Evolutionary conservation across 2,797 vertebrate genomes (phyloP).

Genomic region (Tinamus major): DNA sequence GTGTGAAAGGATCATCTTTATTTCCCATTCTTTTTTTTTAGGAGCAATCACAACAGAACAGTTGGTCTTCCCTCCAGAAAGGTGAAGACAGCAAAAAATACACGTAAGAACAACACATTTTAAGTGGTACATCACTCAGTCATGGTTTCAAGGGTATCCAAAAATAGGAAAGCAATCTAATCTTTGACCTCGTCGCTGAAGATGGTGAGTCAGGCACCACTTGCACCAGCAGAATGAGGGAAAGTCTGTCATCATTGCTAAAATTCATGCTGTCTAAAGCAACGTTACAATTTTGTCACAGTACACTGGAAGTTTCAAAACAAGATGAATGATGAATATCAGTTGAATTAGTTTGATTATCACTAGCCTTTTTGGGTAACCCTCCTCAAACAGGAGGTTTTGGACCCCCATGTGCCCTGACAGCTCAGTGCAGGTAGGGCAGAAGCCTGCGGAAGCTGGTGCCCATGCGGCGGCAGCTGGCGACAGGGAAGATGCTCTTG

Average conservation of each 20-base stretch:
- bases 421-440: accelerated
- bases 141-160: neutral
- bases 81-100: neutral
- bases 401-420: no score
- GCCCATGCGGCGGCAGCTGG: neutral
- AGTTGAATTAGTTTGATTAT: neutral
- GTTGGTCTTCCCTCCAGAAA: neutral
- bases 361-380: neutral
- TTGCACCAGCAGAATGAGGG: neutral
- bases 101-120: neutral
- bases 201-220: conserved; percentile 26
- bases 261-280: neutral
- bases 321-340: neutral
- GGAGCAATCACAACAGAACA: neutral
- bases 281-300: neutral
- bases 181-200: conserved; percentile 6
- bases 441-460: neutral
- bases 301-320: neutral
- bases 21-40: neutral
- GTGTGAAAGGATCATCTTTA: neutral
- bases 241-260: conserved; percentile 11
- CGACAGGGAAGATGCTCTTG: neutral
- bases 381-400: neutral
- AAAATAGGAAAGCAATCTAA: conserved; percentile 2
- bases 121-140: neutral